Percentiles rank a stretch among this genome's conserved stretches.
phyloP scores from a whole-genome alignment of 1,140 invertebrate genomes.

The Zaprionus inermis region DNA sequence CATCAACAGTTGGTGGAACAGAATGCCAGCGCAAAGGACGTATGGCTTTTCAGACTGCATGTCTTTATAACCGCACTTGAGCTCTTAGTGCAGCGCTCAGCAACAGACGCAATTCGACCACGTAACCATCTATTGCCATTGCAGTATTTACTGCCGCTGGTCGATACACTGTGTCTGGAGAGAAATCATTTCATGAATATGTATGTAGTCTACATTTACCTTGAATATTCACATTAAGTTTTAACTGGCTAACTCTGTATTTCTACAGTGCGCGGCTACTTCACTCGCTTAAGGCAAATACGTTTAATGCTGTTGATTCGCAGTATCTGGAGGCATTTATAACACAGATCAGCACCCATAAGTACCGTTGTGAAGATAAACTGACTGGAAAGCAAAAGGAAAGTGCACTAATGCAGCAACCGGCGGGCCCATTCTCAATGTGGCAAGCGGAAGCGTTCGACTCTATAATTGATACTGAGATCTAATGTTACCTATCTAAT shows the following conservation, averaged over 20 bases:
- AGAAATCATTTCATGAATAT: constrained; percentile 39
- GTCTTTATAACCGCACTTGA: constrained; percentile 39
- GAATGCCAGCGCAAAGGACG: constrained; percentile 32
- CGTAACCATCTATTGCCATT: constrained; percentile 34
- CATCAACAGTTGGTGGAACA: constrained; percentile 34
- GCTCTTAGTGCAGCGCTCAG: constrained; percentile 31
- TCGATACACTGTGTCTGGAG: constrained; percentile 40
- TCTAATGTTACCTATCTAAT: not conserved
- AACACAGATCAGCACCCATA: constrained; percentile 44
- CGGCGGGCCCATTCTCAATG: constrained; percentile 36
- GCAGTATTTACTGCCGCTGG: constrained; percentile 25
- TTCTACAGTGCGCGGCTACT: constrained; percentile 37
- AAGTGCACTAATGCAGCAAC: constrained; percentile 27
- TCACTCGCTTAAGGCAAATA: constrained; percentile 8
- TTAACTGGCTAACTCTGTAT: not conserved
- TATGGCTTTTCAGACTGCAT: constrained; percentile 41
- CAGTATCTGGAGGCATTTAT: constrained; percentile 46
- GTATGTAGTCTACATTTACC: constrained; percentile 15
- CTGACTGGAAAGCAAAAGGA: no score
- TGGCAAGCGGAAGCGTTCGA: constrained; percentile 40
- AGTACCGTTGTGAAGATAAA: constrained; percentile 50
- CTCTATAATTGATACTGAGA: not conserved
- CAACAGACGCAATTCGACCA: not conserved
- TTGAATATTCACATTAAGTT: not conserved
- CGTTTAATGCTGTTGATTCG: constrained; percentile 9